A percentile compares a stretch with the other conserved stretches of the same genome.
Evolutionary conservation across 2,113 vertebrate species (phyloP).

Genomic region (Seriola rivoliana): DNA sequence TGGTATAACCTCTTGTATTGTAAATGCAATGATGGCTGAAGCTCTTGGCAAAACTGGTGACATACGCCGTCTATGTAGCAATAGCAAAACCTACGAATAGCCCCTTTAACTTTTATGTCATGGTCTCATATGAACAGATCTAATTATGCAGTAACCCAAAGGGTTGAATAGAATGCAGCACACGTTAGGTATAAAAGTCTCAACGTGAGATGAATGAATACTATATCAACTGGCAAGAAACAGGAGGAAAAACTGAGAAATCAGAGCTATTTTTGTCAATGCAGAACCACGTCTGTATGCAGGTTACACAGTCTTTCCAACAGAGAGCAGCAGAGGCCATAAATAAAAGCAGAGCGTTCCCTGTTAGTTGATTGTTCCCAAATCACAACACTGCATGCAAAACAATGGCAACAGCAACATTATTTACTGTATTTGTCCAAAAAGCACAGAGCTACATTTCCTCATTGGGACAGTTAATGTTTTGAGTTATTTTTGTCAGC

Average conservation of each 20-base stretch:
- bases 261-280: not conserved
- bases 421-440: not conserved
- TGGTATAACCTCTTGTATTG: no score
- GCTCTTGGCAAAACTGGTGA: no score
- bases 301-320: conserved; percentile 1
- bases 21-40: no score
- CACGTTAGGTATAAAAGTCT: not conserved
- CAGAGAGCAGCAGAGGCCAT: conserved; percentile 60
- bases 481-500: not conserved
- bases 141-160: no score
- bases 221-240: not conserved
- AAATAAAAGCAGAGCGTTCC: not conserved
- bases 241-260: not conserved
- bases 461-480: not conserved
- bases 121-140: not conserved
- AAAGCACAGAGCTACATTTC: not conserved
- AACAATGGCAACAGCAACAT: not conserved
- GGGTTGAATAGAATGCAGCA: no score
- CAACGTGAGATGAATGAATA: not conserved
- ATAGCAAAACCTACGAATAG: no score
- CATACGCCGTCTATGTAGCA: no score
- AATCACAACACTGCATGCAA: not conserved
- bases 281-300: not conserved
- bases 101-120: not conserved
- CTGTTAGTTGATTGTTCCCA: not conserved